Base-by-base conservation (phyloP, 2,113 vertebrate genomes). In the Agapornis roseicollis region DNA sequence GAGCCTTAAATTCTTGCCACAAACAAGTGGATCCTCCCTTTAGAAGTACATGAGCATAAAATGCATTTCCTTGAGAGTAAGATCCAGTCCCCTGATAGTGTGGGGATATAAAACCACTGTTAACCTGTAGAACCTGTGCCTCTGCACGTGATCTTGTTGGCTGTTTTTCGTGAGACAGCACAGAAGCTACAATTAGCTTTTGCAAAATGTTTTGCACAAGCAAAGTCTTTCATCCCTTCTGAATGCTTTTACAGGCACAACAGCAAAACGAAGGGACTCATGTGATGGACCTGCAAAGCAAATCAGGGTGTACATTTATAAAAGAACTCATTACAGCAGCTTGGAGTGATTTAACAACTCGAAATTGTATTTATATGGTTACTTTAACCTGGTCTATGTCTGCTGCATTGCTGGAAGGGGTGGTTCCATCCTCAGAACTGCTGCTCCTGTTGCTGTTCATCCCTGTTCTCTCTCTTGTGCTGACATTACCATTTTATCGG, bases 51-150 rank as follows among this genome's bases (percentile, higher is more conserved):
- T 13, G 14, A 70, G 49, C 44, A 53, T 18, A 28, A 84, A 93
- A 87, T 52, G 47, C 33, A 4, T 87, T 92, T 90, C 60, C 89
- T 85, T 88, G 87, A 87, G 85, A 87, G 84, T 58, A 33, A 94
- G 87, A 91, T 85, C 66, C 81, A 73, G 70, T 60, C 18, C 52
- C 42, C 47, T 41, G 87, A 72, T 87, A 70, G 74, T 5, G 58
- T 13, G 47, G 53, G 71, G 73, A 17, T 49, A 44, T 37, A 76
- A 89, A 91, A 8, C 4, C 13, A 10, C 37, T 85, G 52, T 63
- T 49, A 88, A 79, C 89, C 78, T 85, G 93, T 85, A 76, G 93
- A 96, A 94, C 84, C 70, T 72, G 71, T 87, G 65, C 42, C 78
- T 89, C 78, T 85, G 80, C 87, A 82, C 16, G 9, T 76, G 91